phyloP scores from a whole-genome alignment of 2,888 invertebrate genomes.

The Stegana nigrithorax region DNA sequence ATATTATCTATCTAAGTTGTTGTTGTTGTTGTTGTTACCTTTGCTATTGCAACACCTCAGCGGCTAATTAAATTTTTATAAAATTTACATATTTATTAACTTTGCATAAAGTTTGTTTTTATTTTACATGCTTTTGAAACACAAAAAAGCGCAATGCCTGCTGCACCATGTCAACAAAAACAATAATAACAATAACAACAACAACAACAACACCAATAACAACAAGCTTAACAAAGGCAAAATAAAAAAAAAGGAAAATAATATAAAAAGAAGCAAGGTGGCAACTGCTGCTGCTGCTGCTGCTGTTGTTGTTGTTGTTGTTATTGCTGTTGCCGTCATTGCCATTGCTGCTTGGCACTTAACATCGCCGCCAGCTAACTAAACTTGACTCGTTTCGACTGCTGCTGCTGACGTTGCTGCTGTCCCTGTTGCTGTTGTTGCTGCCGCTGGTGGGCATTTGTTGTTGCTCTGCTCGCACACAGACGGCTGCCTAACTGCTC shows the following conservation, averaged over 20 bases:
- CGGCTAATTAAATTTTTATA: not conserved
- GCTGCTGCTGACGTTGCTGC: not conserved
- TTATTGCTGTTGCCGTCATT: too few species aligned
- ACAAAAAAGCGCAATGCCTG: too few species aligned
- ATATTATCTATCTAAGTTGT: too few species aligned
- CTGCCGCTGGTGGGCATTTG: too few species aligned
- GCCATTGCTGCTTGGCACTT: too few species aligned
- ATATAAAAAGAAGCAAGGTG: not conserved
- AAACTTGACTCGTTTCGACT: not conserved
- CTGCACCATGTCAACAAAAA: conserved; percentile 23
- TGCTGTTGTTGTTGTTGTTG: too few species aligned
- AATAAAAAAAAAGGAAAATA: not conserved
- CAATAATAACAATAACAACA: conserved; percentile 20
- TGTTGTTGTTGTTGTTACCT: not conserved
- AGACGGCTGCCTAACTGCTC: too few species aligned
- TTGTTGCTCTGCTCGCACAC: too few species aligned
- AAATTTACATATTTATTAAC: not conserved
- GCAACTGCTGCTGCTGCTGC: too few species aligned
- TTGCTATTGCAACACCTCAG: not conserved
- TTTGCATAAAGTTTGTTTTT: not conserved
- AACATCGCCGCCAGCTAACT: not conserved
- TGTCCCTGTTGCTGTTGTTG: conserved; percentile 18
- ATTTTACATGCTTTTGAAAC: too few species aligned
- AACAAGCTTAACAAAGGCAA: not conserved
- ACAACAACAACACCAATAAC: conserved; percentile 8